These are phyloP conservation scores for Mylabris sibirica DNA, from an alignment of 2,888 invertebrate species.

Conservation along the genomic window DNA sequence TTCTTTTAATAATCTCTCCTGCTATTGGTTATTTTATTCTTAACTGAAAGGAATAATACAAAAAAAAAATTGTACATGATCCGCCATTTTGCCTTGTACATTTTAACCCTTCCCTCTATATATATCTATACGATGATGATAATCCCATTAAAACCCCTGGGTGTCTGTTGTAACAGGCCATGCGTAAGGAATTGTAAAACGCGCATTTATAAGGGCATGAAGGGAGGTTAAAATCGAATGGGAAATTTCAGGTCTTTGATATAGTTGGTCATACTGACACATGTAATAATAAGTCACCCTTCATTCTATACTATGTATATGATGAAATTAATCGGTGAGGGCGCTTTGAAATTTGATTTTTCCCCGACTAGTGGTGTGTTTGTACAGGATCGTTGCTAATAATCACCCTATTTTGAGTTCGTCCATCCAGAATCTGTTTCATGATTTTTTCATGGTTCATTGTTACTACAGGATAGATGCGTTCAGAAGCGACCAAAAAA, in stretches of 20 bases:
- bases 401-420: slow-evolving; percentile 43
- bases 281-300: slow-evolving; percentile 41
- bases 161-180: slow-evolving; percentile 59
- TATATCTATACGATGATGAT: slow-evolving; percentile 48
- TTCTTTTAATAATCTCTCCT: slow-evolving; percentile 9
- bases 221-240: slow-evolving; percentile 34
- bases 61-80: neutral
- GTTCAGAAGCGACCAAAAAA: no score
- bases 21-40: neutral
- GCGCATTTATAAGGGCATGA: slow-evolving; percentile 48
- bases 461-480: neutral
- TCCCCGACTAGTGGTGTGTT: slow-evolving; percentile 47
- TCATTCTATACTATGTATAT: neutral
- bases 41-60: neutral
- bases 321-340: slow-evolving; percentile 57
- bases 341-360: slow-evolving; percentile 60
- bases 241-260: slow-evolving; percentile 39
- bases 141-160: slow-evolving; percentile 61
- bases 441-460: slow-evolving; percentile 8
- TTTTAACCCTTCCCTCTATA: slow-evolving; percentile 53
- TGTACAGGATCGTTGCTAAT: slow-evolving; percentile 52
- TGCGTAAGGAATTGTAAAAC: slow-evolving; percentile 55
- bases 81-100: slow-evolving; percentile 58
- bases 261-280: slow-evolving; percentile 40
- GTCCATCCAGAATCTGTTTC: slow-evolving; percentile 8